Base-by-base conservation (phyloP, 2,888 invertebrate species). In the Timema podura region DNA sequence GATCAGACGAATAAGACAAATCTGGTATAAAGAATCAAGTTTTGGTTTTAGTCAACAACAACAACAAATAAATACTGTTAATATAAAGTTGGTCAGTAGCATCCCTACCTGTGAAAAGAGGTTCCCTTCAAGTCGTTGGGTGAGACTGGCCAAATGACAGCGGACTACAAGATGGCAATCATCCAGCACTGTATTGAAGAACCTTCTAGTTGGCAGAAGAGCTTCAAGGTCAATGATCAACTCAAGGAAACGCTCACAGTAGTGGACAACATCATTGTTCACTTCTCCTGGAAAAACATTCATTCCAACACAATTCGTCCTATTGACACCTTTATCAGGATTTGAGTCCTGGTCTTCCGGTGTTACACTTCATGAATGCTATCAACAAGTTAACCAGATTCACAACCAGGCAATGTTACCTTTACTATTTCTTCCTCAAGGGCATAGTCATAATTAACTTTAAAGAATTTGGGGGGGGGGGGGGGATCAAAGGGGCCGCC, bases 171-270 rank as follows among this genome's bases (percentile, higher is more conserved):
- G 84, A 80, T 99, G 98, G 73, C 92, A 90, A 82, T 97, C 96
- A 79, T 98, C 97, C 81, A 99, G 86, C 1, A 99, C 90, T 0
- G 94, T 93, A 82, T 98, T 98, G 82, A 99, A 96, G 83, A 98
- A 99, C 66, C 99, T 87, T 51, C 99, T 87, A 0, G 98, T 99
- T 0, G 97, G 97, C 77, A 99, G 82, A 74, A 98, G 84, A 0
- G 98, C 96, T 79, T 98, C 98, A 76, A 99, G 84, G 81, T 99
- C 99, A 70, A 98, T 96, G 82, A 98, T 86, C 74, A 99, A 84
- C 83, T 99, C 98, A 73, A 99, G 81, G 82, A 98, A 98, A 61
- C 98, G 86, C 83, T 99, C 98, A 81, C 96, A 96, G 80, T 96
- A 98, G 76, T 86, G 86, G 47, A 91, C 82, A 44, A 83, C 75